Conservation (phyloP, 2,113 vertebrate genomes). For the Cryptomyrus ogoouensis region DNA sequence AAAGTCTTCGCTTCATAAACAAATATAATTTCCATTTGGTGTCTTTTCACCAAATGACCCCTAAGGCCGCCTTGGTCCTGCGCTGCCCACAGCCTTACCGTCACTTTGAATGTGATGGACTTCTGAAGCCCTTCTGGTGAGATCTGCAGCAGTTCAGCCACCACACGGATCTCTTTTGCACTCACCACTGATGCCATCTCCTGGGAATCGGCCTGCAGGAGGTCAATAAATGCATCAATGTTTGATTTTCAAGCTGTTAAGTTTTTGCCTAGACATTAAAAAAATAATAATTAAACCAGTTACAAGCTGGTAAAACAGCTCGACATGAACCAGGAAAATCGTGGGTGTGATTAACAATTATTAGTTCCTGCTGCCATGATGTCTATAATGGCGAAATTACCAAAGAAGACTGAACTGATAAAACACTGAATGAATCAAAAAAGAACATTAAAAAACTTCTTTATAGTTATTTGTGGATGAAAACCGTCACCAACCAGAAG, state of each 20-base stretch:
- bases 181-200: constrained; percentile 82
- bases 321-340: background rate
- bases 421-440: background rate
- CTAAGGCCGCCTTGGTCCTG: background rate
- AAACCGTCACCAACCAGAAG: background rate
- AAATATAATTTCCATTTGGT: background rate
- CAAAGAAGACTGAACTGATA: background rate
- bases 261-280: background rate
- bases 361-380: background rate
- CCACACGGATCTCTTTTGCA: constrained; percentile 78
- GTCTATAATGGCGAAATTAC: background rate
- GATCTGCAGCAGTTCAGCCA: constrained; percentile 88
- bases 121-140: constrained; percentile 88
- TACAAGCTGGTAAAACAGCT: background rate
- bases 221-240: background rate
- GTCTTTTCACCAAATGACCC: background rate
- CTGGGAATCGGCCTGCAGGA: constrained; percentile 74
- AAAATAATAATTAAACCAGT: background rate
- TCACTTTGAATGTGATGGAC: constrained; percentile 90
- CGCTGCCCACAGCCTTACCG: constrained; percentile 58
- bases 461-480: background rate
- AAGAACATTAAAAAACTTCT: background rate
- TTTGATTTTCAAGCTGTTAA: background rate
- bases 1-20: background rate
- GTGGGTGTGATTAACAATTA: background rate